Conservation (phyloP, 2,888 invertebrate genomes). For the Acronicta aceris region DNA sequence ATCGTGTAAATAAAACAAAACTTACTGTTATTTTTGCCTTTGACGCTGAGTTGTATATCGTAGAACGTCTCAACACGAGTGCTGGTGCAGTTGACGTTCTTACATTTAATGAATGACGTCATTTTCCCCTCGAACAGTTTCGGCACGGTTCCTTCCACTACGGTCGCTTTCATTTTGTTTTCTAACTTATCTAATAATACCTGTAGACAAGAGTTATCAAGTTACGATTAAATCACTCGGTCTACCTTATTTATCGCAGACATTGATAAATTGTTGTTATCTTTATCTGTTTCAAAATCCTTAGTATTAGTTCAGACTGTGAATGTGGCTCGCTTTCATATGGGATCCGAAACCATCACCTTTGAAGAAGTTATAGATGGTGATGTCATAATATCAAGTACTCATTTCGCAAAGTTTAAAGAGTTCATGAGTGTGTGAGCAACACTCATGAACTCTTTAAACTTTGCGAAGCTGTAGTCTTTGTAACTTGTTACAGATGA, state of each 20-base stretch:
- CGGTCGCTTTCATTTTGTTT: slow-evolving; percentile 99
- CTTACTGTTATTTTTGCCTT: slow-evolving; percentile 98
- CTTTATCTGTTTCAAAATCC: too few relatives aligned
- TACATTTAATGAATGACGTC: slow-evolving; percentile 99
- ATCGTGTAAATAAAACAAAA: background rate
- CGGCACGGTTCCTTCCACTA: slow-evolving; percentile 97
- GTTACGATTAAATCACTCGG: background rate
- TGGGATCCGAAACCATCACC: too few relatives aligned
- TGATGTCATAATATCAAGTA: too few relatives aligned
- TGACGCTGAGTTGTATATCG: slow-evolving; percentile 99
- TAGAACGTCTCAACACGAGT: slow-evolving; percentile 98
- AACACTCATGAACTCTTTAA: background rate
- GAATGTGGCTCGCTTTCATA: too few relatives aligned
- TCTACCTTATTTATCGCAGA: too few relatives aligned
- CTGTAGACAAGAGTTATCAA: slow-evolving; percentile 67
- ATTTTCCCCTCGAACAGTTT: slow-evolving; percentile 98
- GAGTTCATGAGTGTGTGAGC: too few relatives aligned
- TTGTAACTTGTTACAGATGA: background rate
- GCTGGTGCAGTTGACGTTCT: slow-evolving; percentile 98
- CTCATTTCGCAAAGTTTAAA: background rate
- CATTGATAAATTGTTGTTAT: too few relatives aligned
- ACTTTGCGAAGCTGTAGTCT: background rate
- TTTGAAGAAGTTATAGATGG: too few relatives aligned
- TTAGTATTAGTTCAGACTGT: too few relatives aligned
- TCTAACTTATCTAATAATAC: slow-evolving; percentile 98